Base-by-base conservation (phyloP, 1,140 invertebrate genomes). In the Antheraea mylitta region DNA sequence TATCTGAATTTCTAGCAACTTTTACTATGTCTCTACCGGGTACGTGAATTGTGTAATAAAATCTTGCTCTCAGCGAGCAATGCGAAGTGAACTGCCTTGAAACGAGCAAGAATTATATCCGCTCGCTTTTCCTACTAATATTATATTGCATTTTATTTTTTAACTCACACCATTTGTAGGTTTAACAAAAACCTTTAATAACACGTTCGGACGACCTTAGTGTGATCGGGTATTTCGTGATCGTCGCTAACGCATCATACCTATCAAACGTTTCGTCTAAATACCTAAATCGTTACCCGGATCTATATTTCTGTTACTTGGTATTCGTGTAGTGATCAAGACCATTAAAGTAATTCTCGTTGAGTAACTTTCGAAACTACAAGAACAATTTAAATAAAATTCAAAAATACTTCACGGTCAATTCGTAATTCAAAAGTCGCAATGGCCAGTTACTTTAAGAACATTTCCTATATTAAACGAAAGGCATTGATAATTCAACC, bases 61-160 rank as follows among this genome's bases (percentile, higher is more conserved):
- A 82, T 82, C 86, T 82, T 75, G 85, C 81, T 83, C 73, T 78
- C 77, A 79, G 78, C 74, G 70, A 76, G 78, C 75, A 77, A 79
- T 78, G 81, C 77, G 73, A 75, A 90, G 80, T 86, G 72, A 89
- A 91, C 83, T 81, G 82, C 89, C 89, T 91, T 91, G 89, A 88
- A 87, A 86, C 79, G 73, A 77, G 81, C 84, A 77, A 84, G 85
- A 87, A 85, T 83, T 77, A 78, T 82, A 79, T 76, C 83, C 86
- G 79, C 76, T 90, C 85, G 83, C 82, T 86, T 83, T 83, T 86
- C 78, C 76, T 73, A 78, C 75, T 72, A 83, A 70, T 68, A 71
- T 79, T 75, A 78, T 78, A 75, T 79, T 76, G 79, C 80, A 77
- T 82, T 82, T 53, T 53, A 53, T 53, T 53, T 53, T 53, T 53